Evolutionary conservation across 2,888 invertebrate species (phyloP).

Genomic region (Pharmacophagus antenor): DNA sequence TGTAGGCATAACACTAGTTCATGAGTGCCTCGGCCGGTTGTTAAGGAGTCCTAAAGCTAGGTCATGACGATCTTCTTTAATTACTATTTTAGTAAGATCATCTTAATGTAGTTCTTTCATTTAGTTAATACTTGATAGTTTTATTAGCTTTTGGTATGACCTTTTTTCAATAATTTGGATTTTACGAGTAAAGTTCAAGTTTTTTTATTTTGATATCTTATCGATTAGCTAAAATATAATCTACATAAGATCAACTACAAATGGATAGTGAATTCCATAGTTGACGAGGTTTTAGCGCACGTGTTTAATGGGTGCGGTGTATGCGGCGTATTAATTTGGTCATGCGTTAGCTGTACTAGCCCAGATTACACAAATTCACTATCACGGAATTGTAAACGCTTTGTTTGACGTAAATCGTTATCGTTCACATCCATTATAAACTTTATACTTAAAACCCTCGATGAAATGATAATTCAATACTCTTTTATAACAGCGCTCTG

Average conservation of each 20-base stretch:
- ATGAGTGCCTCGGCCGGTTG: slow-evolving; percentile 15
- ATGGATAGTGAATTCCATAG: background rate
- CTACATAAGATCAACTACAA: no score
- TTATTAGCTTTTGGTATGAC: background rate
- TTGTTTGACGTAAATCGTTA: slow-evolving; percentile 1
- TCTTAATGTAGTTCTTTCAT: background rate
- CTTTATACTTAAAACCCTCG: background rate
- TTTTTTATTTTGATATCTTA: no score
- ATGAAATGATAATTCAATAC: no score
- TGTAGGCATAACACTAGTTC: slow-evolving; percentile 24
- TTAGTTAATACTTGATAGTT: background rate
- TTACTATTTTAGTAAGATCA: background rate
- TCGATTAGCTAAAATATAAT: no score
- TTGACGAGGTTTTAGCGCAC: background rate
- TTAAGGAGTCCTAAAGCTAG: slow-evolving; percentile 4
- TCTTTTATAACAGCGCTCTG: no score
- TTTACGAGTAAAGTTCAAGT: background rate
- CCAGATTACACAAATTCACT: slow-evolving; percentile 16
- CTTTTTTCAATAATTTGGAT: background rate
- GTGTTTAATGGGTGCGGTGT: slow-evolving; percentile 23
- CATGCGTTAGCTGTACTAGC: slow-evolving; percentile 11
- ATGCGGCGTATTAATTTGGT: slow-evolving; percentile 10
- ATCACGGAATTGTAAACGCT: background rate
- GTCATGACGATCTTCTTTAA: slow-evolving; percentile 4
- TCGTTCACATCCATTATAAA: background rate